Evolutionary conservation across 2,797 vertebrate genomes (phyloP).

Genomic region (Carapus acus): DNA sequence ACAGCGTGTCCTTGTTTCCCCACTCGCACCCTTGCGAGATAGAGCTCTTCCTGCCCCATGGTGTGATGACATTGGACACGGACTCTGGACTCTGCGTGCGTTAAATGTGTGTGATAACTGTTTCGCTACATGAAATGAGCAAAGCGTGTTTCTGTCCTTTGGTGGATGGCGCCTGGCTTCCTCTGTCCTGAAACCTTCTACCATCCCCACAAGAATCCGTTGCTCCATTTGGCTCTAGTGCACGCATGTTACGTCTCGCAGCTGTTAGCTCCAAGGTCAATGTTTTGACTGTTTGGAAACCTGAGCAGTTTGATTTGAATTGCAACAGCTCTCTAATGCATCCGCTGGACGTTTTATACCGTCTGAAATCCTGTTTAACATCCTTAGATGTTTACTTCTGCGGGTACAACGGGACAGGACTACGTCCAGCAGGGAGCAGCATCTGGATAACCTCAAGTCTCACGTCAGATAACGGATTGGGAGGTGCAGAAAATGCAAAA

Average conservation of each 20-base stretch:
- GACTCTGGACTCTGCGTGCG: not conserved
- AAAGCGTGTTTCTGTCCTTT: conserved; percentile 7
- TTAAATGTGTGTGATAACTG: conserved; percentile 8
- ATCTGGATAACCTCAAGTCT: conserved; percentile 58
- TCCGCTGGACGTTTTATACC: conserved; percentile 30
- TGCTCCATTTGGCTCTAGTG: conserved; percentile 38
- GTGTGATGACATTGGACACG: conserved; percentile 9
- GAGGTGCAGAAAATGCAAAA: conserved; percentile 40
- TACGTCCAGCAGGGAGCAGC: conserved; percentile 23
- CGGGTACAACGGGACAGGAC: conserved; percentile 34
- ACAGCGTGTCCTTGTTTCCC: conserved; percentile 29
- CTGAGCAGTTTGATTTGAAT: conserved; percentile 52
- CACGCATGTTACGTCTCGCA: conserved; percentile 46
- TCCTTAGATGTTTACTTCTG: conserved; percentile 57
- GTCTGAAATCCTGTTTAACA: conserved; percentile 48
- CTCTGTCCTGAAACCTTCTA: conserved; percentile 25
- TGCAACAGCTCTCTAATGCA: conserved; percentile 39
- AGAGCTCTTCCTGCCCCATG: conserved; percentile 26
- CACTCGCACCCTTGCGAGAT: conserved; percentile 40
- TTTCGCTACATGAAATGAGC: conserved; percentile 6
- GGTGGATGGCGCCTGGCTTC: conserved; percentile 22
- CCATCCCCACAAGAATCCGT: conserved; percentile 38
- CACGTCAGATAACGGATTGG: conserved; percentile 28
- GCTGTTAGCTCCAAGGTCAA: conserved; percentile 48
- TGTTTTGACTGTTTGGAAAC: conserved; percentile 62